Percentiles rank a stretch among this genome's conserved stretches.
phyloP scores from a whole-genome alignment of 2,797 vertebrate genomes.

The Neosalanx taihuensis region DNA sequence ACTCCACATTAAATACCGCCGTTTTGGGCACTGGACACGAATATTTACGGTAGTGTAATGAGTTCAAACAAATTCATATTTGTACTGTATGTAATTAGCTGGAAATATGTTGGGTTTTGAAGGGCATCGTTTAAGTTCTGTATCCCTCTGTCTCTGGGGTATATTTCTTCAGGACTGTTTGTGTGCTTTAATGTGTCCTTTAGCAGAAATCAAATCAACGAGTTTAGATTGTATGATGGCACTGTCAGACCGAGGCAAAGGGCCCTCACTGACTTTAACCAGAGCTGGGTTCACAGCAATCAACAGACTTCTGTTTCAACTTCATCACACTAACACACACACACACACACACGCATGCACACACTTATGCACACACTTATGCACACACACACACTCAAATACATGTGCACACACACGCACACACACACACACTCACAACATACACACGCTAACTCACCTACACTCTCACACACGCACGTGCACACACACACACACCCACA shows the following conservation, averaged over 20 bases:
- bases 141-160: slow-evolving; percentile 46
- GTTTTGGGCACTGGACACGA: neutral
- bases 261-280: slow-evolving; percentile 71
- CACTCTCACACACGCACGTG: slow-evolving; percentile 7
- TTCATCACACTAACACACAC: slow-evolving; percentile 49
- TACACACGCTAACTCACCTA: too few relatives aligned
- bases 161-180: slow-evolving; percentile 48
- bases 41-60: neutral
- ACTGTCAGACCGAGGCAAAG: slow-evolving; percentile 62
- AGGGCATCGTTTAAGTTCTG: slow-evolving; percentile 10
- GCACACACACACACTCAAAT: too few relatives aligned
- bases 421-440: slow-evolving; percentile 10
- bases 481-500: slow-evolving; percentile 22
- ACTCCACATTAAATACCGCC: neutral
- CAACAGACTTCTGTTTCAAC: slow-evolving; percentile 59
- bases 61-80: neutral
- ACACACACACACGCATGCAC: slow-evolving; percentile 10
- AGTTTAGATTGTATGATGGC: slow-evolving; percentile 57
- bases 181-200: slow-evolving; percentile 33
- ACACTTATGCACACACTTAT: too few relatives aligned
- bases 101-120: slow-evolving; percentile 16
- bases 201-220: slow-evolving; percentile 63
- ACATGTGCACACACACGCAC: too few relatives aligned
- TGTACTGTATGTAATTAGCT: neutral
- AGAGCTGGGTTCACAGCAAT: slow-evolving; percentile 64